Conservation (phyloP, 2,888 invertebrate species). For the Opisthograptis luteolata region DNA sequence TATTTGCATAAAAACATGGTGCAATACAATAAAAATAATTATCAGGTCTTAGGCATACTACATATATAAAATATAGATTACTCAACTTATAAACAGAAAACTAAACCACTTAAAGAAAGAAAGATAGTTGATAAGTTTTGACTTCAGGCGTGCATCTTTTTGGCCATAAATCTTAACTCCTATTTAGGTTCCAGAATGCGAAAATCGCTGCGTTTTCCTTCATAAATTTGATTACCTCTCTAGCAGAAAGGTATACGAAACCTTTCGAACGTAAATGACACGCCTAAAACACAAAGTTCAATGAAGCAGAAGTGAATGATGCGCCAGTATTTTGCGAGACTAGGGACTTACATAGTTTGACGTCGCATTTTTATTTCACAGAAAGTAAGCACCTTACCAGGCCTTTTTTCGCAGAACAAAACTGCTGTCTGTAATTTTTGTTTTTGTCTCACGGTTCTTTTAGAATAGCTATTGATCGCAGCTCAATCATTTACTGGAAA, state of each 20-base stretch:
- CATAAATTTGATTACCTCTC: constrained; percentile 12
- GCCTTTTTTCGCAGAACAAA: constrained; percentile 3
- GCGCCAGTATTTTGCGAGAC: constrained; percentile 46
- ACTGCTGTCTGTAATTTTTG: no score
- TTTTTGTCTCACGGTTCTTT: no score
- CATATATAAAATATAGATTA: no score
- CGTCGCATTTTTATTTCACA: constrained; percentile 32
- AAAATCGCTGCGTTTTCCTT: constrained; percentile 10
- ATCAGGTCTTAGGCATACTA: no score
- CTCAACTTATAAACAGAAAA: no score
- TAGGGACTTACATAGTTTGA: constrained; percentile 38
- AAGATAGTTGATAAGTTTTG: no score
- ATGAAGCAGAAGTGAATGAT: constrained; percentile 56
- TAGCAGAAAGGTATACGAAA: constrained; percentile 38
- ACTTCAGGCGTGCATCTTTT: no score
- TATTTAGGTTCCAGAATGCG: neutral
- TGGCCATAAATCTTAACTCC: neutral
- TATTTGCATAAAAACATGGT: no score
- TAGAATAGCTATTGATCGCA: no score
- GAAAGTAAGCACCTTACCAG: constrained; percentile 10
- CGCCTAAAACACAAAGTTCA: constrained; percentile 53
- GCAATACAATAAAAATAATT: no score
- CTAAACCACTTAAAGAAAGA: no score
- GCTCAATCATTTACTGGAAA: no score
- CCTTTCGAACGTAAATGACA: constrained; percentile 48